These are phyloP conservation scores for Brachionus sp. DNA, from an alignment of 1,140 invertebrate genomes.

Conservation along the genomic window DNA sequence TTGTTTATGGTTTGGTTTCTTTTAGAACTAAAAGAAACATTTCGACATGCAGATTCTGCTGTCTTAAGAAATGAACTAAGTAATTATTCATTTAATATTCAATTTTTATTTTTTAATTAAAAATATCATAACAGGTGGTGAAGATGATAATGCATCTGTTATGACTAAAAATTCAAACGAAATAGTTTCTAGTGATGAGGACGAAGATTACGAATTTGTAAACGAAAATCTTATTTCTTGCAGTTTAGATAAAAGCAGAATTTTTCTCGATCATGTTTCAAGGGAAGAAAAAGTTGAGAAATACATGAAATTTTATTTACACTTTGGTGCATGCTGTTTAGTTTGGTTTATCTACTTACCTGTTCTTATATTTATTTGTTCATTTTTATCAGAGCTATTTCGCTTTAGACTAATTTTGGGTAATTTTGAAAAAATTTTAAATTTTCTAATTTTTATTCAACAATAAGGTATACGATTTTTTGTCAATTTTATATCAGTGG, in stretches of 20 bases:
- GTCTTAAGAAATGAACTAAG: background rate
- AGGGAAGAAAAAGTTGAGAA: conserved; percentile 62
- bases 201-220: conserved; percentile 6
- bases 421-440: conserved; percentile 60
- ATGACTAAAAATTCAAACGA: background rate
- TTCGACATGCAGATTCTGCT: conserved; percentile 56
- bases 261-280: background rate
- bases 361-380: conserved; percentile 82
- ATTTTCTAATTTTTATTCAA: background rate
- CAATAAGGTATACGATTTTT: conserved; percentile 10
- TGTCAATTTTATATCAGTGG: conserved; percentile 38
- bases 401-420: conserved; percentile 87
- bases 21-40: conserved; percentile 70
- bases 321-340: conserved; percentile 74
- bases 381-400: conserved; percentile 89
- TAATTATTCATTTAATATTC: background rate
- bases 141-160: background rate
- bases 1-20: conserved; percentile 92
- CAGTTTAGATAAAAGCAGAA: background rate
- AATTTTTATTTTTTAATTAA: background rate
- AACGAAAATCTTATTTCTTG: background rate
- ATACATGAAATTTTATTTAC: conserved; percentile 84
- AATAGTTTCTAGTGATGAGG: background rate
- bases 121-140: background rate
- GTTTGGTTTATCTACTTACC: conserved; percentile 98